Base-by-base conservation (phyloP, 2,797 vertebrate genomes). In the Helostoma temminkii region DNA sequence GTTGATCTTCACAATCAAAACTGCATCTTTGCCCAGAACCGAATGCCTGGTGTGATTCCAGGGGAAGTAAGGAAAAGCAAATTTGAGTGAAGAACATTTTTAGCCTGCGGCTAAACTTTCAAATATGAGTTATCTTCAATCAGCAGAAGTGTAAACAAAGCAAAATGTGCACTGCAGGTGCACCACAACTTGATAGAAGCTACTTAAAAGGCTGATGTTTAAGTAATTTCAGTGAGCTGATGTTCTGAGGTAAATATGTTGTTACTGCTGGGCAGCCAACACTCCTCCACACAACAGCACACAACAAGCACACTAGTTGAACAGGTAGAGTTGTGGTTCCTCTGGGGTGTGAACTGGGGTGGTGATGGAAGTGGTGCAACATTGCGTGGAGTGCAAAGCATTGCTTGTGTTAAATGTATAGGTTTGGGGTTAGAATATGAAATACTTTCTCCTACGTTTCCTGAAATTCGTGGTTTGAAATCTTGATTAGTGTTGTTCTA, bases 81-180 rank as follows among this genome's bases (percentile, higher is more conserved):
- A 71, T 41, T 75, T 42, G 64, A 47, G 36, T 16, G 66, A 64
- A 58, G 30, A 82, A 77, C 64, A 61, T 43, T 56, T 56, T 46
- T 26, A 71, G 69, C 72, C 80, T 57, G 50, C 9, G 11, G 84
- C 72, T 32, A 63, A 73, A 79, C 70, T 69, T 79, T 60, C 0
- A 56, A 50, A 71, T 69, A 56, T 18, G 22, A 78, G 57, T 82
- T 82, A 61, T 82, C 67, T 78, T 63, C 46, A 48, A 66, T 68
- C 18, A 14, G 72, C 68, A 70, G 81, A 80, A 69, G 69, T 81
- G 74, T 78, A 90, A 82, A 88, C 76, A 87, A 88, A 82, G 56
- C 66, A 46, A 78, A 78, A 69, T 62, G 61, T 59, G 74, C 79
- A 62, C 56, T 58, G 18, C 15, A 15, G 52, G 19, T 73, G 30